A percentile compares a stretch with the other conserved stretches of the same genome.
phyloP scores from a whole-genome alignment of 2,113 vertebrate genomes.

The Neolamprologus sp. region DNA sequence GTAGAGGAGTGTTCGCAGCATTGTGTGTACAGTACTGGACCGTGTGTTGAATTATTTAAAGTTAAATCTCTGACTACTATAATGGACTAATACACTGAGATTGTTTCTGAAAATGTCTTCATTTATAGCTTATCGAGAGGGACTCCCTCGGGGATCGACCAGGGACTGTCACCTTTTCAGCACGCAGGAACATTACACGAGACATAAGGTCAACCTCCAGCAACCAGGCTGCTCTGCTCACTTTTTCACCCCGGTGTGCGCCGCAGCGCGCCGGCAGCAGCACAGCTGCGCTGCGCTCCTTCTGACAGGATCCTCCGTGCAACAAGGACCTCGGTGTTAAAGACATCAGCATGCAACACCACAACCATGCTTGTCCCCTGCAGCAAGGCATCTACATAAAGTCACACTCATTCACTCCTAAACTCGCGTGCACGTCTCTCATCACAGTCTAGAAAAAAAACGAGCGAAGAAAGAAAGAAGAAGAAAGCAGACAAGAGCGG shows the following conservation, averaged over 20 bases:
- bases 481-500: neutral
- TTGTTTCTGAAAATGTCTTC: neutral
- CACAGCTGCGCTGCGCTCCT: neutral
- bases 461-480: neutral
- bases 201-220: neutral
- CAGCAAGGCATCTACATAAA: constrained; percentile 10
- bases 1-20: neutral
- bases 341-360: constrained; percentile 38
- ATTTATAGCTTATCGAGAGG: neutral
- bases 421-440: neutral
- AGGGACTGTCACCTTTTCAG: neutral
- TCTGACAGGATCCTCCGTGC: neutral
- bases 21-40: neutral
- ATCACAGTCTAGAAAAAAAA: neutral
- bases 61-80: neutral
- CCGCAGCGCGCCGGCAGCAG: neutral
- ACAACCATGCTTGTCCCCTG: neutral
- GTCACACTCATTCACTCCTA: constrained; percentile 7
- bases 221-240: neutral
- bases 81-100: neutral
- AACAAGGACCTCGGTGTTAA: constrained; percentile 11
- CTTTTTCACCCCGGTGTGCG: neutral
- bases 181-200: neutral
- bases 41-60: neutral
- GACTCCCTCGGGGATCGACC: neutral